These are phyloP conservation scores for Ceratothoa steindachneri DNA, from an alignment of 2,888 invertebrate species.

Conservation along the genomic window DNA sequence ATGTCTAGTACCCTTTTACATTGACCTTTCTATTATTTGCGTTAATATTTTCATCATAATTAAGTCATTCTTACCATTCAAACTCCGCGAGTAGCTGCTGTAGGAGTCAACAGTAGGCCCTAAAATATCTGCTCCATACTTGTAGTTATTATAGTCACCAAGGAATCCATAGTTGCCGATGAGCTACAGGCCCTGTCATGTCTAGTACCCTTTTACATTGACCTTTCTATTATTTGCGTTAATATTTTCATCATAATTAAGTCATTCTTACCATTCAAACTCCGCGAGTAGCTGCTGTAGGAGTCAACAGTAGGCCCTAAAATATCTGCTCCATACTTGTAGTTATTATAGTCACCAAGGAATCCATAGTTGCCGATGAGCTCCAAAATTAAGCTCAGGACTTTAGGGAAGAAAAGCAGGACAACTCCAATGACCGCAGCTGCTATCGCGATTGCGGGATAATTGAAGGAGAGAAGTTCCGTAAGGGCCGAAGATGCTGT, in stretches of 20 bases:
- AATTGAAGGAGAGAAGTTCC: conserved; percentile 33
- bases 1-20: no score
- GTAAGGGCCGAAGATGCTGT: conserved; percentile 25
- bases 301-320: no score
- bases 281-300: not conserved
- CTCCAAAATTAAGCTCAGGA: conserved; percentile 9
- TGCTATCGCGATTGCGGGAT: conserved; percentile 27
- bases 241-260: not conserved
- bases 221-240: not conserved
- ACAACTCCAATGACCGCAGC: conserved; percentile 19
- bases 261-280: not conserved
- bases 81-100: not conserved
- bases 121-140: no score
- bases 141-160: not conserved
- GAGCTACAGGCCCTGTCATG: no score
- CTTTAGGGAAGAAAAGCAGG: conserved; percentile 34
- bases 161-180: not conserved
- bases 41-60: not conserved
- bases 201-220: no score
- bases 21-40: no score
- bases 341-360: not conserved
- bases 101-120: no score
- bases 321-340: no score
- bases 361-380: not conserved
- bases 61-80: not conserved